Percentiles rank a stretch among this genome's conserved stretches.
Conservation (phyloP, 1,140 invertebrate genomes). For the Trissolcus basalis region DNA sequence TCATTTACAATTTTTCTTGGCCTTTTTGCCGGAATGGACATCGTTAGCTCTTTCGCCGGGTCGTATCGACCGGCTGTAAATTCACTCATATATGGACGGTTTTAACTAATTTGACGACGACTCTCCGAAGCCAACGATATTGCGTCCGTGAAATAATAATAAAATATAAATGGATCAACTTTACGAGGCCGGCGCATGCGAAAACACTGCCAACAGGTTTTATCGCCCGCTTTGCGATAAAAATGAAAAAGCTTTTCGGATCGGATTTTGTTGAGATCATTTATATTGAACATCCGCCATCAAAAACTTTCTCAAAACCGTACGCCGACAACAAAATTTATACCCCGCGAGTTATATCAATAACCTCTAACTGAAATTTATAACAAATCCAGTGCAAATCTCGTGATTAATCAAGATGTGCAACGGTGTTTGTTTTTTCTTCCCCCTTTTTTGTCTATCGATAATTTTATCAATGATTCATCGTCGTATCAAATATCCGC, state of each 20-base stretch:
- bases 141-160: conserved; percentile 75
- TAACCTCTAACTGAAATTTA: too few species aligned
- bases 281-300: conserved; percentile 18
- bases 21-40: conserved; percentile 31
- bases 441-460: neutral
- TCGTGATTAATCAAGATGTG: too few species aligned
- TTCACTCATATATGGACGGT: conserved; percentile 69
- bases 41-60: conserved; percentile 33
- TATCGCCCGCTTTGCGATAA: conserved; percentile 63
- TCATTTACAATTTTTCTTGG: conserved; percentile 28
- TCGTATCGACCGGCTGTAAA: conserved; percentile 62
- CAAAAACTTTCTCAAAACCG: conserved; percentile 4
- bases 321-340: too few species aligned
- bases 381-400: too few species aligned
- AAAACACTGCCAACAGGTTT: conserved; percentile 62
- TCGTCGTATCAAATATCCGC: conserved; percentile 9
- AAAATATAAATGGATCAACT: conserved; percentile 77
- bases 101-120: conserved; percentile 74
- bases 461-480: conserved; percentile 3
- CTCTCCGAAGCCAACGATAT: conserved; percentile 69
- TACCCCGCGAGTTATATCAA: too few species aligned
- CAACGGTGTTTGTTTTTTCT: too few species aligned
- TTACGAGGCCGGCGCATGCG: conserved; percentile 67
- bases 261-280: conserved; percentile 29
- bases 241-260: conserved; percentile 40